phyloP scores from a whole-genome alignment of 1,140 invertebrate species.

The Brachionus calyciflorus region DNA sequence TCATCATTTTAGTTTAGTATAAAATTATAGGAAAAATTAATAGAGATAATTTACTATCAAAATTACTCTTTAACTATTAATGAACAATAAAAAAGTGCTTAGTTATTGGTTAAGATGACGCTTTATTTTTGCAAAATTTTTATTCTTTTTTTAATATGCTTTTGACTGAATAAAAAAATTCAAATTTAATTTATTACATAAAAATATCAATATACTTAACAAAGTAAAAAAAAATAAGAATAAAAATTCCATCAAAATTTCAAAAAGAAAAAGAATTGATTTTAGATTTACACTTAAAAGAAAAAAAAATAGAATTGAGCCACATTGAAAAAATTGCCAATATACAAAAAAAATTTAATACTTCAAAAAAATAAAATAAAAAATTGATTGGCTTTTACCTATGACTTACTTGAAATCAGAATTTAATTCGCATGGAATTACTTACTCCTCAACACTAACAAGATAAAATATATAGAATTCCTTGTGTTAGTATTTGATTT shows the following conservation, averaged over 20 bases:
- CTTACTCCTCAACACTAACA: neutral
- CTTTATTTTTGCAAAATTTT: constrained; percentile 3
- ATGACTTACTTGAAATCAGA: neutral
- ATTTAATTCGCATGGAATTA: neutral
- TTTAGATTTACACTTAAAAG: neutral
- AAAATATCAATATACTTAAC: constrained; percentile 20
- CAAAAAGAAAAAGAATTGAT: neutral
- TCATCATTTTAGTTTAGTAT: no score
- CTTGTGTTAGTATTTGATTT: neutral
- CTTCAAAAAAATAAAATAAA: neutral
- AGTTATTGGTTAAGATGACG: no score
- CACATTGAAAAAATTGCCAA: constrained; percentile 37
- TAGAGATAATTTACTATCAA: no score
- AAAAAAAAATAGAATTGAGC: no score
- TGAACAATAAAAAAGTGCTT: no score
- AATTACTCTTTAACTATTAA: no score
- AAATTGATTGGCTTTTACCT: neutral
- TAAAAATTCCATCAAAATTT: constrained; percentile 36
- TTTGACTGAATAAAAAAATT: constrained; percentile 15
- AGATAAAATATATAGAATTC: neutral
- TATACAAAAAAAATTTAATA: neutral
- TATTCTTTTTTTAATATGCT: neutral
- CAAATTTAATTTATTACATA: constrained; percentile 37
- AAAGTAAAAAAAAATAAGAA: neutral
- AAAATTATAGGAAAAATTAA: no score